These are phyloP conservation scores for Trichonephila clavipes DNA, from an alignment of 1,140 invertebrate genomes.

Conservation along the genomic window DNA sequence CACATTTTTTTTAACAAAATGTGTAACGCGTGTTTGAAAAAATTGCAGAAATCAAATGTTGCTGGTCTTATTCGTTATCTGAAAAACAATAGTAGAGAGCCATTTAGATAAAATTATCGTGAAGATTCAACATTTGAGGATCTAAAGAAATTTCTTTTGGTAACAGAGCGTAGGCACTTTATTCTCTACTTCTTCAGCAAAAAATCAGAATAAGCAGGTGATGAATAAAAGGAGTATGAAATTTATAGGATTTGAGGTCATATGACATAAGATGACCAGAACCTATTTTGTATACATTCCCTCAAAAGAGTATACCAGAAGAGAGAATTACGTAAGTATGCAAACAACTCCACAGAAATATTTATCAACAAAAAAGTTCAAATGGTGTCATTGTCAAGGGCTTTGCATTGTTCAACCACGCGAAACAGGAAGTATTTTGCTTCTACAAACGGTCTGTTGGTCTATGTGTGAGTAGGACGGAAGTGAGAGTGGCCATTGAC, in stretches of 20 bases:
- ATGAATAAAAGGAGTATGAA: not conserved
- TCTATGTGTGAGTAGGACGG: conserved; percentile 64
- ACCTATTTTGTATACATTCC: not conserved
- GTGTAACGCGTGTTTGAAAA: too few relatives aligned
- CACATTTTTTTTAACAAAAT: too few relatives aligned
- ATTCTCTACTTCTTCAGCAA: not conserved
- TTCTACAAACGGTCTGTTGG: conserved; percentile 48
- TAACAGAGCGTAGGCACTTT: not conserved
- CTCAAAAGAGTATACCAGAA: not conserved
- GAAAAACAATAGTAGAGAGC: too few relatives aligned
- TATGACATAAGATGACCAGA: not conserved
- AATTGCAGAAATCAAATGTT: too few relatives aligned
- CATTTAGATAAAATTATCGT: too few relatives aligned
- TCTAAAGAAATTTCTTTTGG: not conserved
- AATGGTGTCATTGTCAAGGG: conserved; percentile 67
- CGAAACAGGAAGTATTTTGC: conserved; percentile 37
- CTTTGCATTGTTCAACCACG: conserved; percentile 37
- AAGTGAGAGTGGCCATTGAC: conserved; percentile 68
- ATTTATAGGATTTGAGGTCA: conserved; percentile 23
- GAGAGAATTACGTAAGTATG: not conserved
- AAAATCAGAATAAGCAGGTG: not conserved
- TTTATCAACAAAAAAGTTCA: conserved; percentile 45
- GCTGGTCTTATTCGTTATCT: too few relatives aligned
- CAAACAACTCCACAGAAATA: conserved; percentile 35
- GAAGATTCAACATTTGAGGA: too few relatives aligned